Evolutionary conservation across 2,888 invertebrate species (phyloP).

Genomic region (Parelbella ahira): DNA sequence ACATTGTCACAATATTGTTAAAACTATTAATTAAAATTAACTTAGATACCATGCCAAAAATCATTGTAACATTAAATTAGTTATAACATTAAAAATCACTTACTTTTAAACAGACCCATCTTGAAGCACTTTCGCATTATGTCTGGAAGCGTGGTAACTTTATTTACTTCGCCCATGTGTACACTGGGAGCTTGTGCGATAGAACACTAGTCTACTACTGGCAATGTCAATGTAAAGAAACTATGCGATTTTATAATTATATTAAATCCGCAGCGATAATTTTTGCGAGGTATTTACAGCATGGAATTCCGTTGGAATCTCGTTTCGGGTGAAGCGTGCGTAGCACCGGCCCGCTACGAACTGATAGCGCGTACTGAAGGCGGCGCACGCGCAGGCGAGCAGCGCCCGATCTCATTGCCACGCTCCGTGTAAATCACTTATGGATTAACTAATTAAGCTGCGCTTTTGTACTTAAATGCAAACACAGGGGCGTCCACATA

Average conservation of each 20-base stretch:
- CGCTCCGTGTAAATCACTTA: slow-evolving; percentile 42
- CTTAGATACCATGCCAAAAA: no score
- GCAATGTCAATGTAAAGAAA: no score
- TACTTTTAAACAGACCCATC: slow-evolving; percentile 74
- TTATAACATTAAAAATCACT: slow-evolving; percentile 44
- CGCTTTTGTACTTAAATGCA: slow-evolving; percentile 18
- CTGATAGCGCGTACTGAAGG: slow-evolving; percentile 57
- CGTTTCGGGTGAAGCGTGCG: slow-evolving; percentile 37
- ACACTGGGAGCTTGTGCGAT: slow-evolving; percentile 31
- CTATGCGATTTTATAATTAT: no score
- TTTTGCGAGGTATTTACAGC: slow-evolving; percentile 9
- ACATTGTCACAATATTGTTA: no score
- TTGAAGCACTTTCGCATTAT: slow-evolving; percentile 75
- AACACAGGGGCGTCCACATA: slow-evolving; percentile 21
- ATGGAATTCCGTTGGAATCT: slow-evolving; percentile 14
- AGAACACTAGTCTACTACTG: no score
- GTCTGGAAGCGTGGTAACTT: slow-evolving; percentile 51
- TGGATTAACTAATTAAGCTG: slow-evolving; percentile 31
- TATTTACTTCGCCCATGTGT: slow-evolving; percentile 55
- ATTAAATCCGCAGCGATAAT: no score
- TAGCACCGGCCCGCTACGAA: slow-evolving; percentile 57
- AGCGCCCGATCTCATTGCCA: slow-evolving; percentile 59
- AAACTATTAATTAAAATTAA: no score
- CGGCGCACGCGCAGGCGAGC: slow-evolving; percentile 39
- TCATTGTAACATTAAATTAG: no score